phyloP scores from a whole-genome alignment of 1,140 invertebrate genomes.

The Tenebrio molitor region DNA sequence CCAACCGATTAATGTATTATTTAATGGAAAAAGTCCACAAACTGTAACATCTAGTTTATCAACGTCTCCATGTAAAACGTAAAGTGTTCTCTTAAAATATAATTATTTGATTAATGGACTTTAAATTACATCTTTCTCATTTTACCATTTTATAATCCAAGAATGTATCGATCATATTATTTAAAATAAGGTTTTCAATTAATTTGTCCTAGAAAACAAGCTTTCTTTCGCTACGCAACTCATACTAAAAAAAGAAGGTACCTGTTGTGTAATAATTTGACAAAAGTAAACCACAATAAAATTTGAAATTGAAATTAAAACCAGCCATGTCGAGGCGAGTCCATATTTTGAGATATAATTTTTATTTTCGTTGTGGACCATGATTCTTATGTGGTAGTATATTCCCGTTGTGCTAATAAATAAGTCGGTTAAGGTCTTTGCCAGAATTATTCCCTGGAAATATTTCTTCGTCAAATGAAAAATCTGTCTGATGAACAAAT shows the following conservation, averaged over 20 bases:
- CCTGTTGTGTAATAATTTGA: background rate
- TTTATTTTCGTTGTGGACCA: background rate
- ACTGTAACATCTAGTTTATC: conserved; percentile 11
- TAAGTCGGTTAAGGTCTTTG: conserved; percentile 5
- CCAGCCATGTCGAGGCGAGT: background rate
- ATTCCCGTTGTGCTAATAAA: conserved; percentile 6
- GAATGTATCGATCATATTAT: too few relatives aligned
- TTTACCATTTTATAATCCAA: too few relatives aligned
- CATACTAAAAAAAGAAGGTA: background rate
- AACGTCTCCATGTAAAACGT: background rate
- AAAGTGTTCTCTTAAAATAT: background rate
- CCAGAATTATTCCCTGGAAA: conserved; percentile 13
- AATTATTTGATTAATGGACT: too few relatives aligned
- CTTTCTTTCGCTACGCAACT: too few relatives aligned
- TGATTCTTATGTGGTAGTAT: conserved; percentile 8
- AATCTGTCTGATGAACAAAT: background rate
- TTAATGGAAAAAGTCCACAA: conserved; percentile 15
- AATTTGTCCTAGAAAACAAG: conserved; percentile 23
- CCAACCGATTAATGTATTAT: conserved; percentile 5
- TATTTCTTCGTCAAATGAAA: background rate
- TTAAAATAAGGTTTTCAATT: background rate
- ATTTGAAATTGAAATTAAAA: conserved; percentile 2
- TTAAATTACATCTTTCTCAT: too few relatives aligned
- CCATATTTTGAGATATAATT: background rate
- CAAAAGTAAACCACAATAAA: background rate